Conservation (phyloP, 2,113 vertebrate genomes). For the Corydoras sp. region DNA sequence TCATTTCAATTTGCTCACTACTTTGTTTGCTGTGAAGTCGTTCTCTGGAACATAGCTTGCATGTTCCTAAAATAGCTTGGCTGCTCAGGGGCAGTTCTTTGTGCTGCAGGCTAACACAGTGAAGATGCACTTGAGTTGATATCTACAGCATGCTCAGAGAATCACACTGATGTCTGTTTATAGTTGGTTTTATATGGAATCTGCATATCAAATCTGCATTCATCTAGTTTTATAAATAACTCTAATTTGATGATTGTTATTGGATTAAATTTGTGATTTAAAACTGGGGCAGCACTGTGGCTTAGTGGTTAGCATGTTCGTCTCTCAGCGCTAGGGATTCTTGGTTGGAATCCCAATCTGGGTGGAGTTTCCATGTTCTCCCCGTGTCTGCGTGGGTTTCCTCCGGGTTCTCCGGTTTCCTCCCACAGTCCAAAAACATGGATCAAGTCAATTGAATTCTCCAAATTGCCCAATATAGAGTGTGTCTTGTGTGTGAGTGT, state of each 20-base stretch:
- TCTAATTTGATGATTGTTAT: not conserved
- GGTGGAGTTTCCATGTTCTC: too few relatives aligned
- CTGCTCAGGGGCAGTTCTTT: slow-evolving; percentile 24
- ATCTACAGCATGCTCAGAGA: slow-evolving; percentile 21
- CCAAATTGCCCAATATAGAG: too few relatives aligned
- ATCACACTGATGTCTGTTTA: slow-evolving; percentile 1
- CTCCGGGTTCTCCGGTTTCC: too few relatives aligned
- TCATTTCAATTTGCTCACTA: slow-evolving; percentile 21
- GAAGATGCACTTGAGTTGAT: slow-evolving; percentile 26
- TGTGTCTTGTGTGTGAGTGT: too few relatives aligned
- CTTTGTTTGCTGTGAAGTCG: slow-evolving; percentile 25
- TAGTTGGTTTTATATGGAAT: slow-evolving; percentile 18
- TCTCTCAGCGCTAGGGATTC: too few relatives aligned
- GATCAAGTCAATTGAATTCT: too few relatives aligned
- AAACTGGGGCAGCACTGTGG: too few relatives aligned
- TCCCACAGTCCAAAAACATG: too few relatives aligned
- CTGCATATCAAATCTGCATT: not conserved
- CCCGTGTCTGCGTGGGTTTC: too few relatives aligned
- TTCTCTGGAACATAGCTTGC: slow-evolving; percentile 31
- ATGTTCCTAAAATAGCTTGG: slow-evolving; percentile 31
- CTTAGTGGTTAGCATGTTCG: too few relatives aligned
- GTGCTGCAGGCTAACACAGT: slow-evolving; percentile 25
- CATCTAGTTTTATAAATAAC: slow-evolving; percentile 8
- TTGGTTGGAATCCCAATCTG: too few relatives aligned
- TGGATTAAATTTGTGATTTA: not conserved